A percentile compares a stretch with the other conserved stretches of the same genome.
phyloP scores from a whole-genome alignment of 1,140 invertebrate species.

The Belonocnema kinseyi region DNA sequence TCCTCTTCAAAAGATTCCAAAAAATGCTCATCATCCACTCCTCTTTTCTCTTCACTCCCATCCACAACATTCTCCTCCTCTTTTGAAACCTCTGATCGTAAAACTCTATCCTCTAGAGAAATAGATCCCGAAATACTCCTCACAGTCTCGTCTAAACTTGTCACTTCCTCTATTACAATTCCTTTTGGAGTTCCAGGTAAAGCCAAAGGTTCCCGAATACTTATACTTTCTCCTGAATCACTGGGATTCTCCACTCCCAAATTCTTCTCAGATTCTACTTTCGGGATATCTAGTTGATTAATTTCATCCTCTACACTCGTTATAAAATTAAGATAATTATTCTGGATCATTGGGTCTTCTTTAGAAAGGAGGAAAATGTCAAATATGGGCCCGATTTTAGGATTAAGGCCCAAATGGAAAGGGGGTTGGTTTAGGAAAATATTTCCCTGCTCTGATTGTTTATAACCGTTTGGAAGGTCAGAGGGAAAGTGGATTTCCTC shows the following conservation, averaged over 20 bases:
- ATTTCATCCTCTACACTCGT: slow-evolving; percentile 62
- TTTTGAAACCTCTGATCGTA: background rate
- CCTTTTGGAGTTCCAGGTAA: slow-evolving; percentile 44
- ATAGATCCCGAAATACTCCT: background rate
- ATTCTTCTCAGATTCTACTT: slow-evolving; percentile 30
- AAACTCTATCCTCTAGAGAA: background rate
- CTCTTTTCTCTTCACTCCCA: slow-evolving; percentile 1
- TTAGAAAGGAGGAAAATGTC: slow-evolving; percentile 51
- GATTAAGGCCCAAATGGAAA: slow-evolving; percentile 42
- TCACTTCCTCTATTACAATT: slow-evolving; percentile 70
- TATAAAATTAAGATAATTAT: slow-evolving; percentile 65
- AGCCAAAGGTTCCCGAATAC: slow-evolving; percentile 51
- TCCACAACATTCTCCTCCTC: background rate
- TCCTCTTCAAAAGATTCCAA: background rate
- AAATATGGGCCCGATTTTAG: slow-evolving; percentile 4
- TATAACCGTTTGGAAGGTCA: slow-evolving; percentile 41
- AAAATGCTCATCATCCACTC: background rate
- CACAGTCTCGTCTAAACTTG: slow-evolving; percentile 47
- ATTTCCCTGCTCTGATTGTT: background rate
- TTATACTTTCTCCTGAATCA: slow-evolving; percentile 27
- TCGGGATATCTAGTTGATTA: slow-evolving; percentile 2
- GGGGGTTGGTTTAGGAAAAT: slow-evolving; percentile 25
- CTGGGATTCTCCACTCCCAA: background rate
- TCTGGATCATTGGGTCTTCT: slow-evolving; percentile 54
- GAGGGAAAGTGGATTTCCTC: slow-evolving; percentile 43